A percentile compares a stretch with the other conserved stretches of the same genome.
Conservation (phyloP, 2,888 invertebrate species). For the Notocelia uddmanniana region DNA sequence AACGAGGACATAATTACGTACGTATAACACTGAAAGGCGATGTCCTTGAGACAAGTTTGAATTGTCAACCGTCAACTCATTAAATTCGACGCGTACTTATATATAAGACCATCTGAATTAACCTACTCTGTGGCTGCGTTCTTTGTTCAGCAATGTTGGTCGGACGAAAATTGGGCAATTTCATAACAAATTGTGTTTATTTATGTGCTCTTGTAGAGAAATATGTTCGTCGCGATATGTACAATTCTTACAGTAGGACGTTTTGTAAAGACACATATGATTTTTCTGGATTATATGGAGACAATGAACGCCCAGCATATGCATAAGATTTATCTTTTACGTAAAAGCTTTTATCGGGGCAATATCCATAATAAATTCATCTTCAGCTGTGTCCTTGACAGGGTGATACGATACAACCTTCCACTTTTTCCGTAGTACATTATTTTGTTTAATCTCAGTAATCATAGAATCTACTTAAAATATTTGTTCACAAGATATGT, state of each 20-base stretch:
- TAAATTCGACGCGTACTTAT: background rate
- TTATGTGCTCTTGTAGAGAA: conserved; percentile 22
- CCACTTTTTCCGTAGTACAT: background rate
- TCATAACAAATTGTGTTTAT: conserved; percentile 39
- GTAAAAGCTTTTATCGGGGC: background rate
- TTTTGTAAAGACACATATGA: background rate
- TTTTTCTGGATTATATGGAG: background rate
- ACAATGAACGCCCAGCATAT: background rate
- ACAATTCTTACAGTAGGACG: background rate
- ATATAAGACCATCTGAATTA: background rate
- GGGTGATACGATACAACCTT: background rate
- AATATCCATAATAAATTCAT: background rate
- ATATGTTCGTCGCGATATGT: conserved; percentile 4
- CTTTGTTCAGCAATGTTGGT: conserved; percentile 24
- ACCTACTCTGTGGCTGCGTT: conserved; percentile 1
- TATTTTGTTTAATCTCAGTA: background rate
- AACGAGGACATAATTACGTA: too few relatives aligned
- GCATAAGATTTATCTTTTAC: background rate
- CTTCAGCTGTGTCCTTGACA: background rate
- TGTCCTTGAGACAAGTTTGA: background rate
- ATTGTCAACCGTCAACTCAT: background rate
- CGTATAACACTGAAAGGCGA: too few relatives aligned
- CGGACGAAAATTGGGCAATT: conserved; percentile 40
- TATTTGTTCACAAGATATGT: too few relatives aligned
- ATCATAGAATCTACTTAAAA: too few relatives aligned